Percentiles rank a stretch among this genome's conserved stretches.
phyloP scores from a whole-genome alignment of 1,140 invertebrate genomes.

The Plutomurus gul region DNA sequence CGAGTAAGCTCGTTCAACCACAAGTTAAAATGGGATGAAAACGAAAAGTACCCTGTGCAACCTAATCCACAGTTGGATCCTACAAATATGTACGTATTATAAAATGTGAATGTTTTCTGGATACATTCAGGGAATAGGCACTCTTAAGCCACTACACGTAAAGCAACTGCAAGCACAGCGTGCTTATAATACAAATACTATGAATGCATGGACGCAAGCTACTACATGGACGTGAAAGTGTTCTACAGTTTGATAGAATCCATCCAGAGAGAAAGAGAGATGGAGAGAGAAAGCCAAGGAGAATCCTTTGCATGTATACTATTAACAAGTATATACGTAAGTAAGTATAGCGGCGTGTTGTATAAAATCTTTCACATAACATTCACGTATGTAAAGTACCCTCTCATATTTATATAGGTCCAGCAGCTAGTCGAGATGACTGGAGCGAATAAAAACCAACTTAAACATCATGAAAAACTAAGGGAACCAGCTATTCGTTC shows the following conservation, averaged over 20 bases:
- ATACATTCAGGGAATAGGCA: background rate
- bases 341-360: too few species aligned
- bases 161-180: background rate
- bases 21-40: conserved; percentile 2
- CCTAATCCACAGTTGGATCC: conserved; percentile 19
- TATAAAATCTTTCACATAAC: too few species aligned
- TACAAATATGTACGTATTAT: background rate
- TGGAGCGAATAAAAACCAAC: conserved; percentile 9
- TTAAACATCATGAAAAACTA: conserved; percentile 20
- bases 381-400: too few species aligned
- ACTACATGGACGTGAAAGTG: background rate
- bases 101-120: background rate
- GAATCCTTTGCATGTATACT: background rate
- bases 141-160: background rate
- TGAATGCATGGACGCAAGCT: background rate
- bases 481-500: background rate
- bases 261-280: background rate
- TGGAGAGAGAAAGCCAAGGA: background rate
- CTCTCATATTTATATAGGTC: too few species aligned
- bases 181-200: background rate
- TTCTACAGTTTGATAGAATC: conserved; percentile 17
- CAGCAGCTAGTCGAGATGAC: background rate
- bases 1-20: conserved; percentile 1
- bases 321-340: background rate
- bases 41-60: conserved; percentile 3